phyloP scores from a whole-genome alignment of 2,113 vertebrate genomes.

The Maylandia zebra region DNA sequence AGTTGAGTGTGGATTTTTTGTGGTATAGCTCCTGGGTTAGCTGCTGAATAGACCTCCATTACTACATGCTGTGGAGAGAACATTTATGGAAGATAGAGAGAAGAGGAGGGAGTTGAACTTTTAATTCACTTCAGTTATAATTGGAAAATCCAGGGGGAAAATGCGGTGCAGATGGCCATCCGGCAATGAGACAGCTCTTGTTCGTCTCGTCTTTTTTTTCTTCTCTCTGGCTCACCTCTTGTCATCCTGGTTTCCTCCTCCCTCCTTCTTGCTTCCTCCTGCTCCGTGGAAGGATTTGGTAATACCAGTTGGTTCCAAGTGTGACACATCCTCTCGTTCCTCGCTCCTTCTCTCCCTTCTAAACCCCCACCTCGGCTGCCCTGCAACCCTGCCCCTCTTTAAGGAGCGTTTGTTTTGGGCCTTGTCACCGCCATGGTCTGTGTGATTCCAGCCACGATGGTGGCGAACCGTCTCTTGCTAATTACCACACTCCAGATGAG shows the following conservation, averaged over 20 bases:
- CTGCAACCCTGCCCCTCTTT: constrained; percentile 27
- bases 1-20: constrained; percentile 8
- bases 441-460: constrained; percentile 65
- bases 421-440: constrained; percentile 58
- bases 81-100: neutral
- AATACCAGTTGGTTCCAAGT: constrained; percentile 64
- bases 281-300: constrained; percentile 59
- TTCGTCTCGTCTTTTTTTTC: neutral
- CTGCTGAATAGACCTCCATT: constrained; percentile 22
- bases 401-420: constrained; percentile 71
- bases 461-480: constrained; percentile 68
- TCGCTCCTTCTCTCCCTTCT: neutral
- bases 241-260: neutral
- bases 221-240: constrained; percentile 17
- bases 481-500: constrained; percentile 60
- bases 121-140: neutral
- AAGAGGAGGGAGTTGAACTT: neutral
- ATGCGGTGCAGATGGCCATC: neutral
- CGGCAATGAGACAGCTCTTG: neutral
- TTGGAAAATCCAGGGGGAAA: constrained; percentile 29
- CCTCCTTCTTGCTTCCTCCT: constrained; percentile 2
- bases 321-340: constrained; percentile 50
- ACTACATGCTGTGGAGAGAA: neutral
- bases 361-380: neutral
- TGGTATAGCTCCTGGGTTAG: neutral